phyloP scores from a whole-genome alignment of 2,888 invertebrate species.

The Clivina fossor region DNA sequence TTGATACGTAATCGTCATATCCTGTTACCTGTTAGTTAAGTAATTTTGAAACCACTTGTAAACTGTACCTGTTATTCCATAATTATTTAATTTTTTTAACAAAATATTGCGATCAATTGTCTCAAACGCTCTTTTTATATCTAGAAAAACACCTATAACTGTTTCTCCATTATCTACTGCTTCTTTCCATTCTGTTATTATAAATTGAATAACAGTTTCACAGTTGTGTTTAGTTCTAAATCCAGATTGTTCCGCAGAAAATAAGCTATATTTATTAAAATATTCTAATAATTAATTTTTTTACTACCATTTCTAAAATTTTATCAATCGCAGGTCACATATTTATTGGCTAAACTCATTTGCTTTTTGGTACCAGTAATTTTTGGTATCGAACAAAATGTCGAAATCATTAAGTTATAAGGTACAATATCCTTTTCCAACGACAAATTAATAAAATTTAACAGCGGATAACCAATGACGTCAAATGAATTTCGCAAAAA shows the following conservation, averaged over 20 bases:
- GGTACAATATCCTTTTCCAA: background rate
- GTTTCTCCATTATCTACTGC: conserved; percentile 21
- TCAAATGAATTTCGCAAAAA: background rate
- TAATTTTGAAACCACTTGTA: conserved; percentile 27
- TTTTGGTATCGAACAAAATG: background rate
- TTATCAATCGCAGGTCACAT: conserved; percentile 32
- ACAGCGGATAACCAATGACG: background rate
- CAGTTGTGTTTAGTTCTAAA: conserved; percentile 35
- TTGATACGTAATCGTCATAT: background rate
- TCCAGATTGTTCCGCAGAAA: conserved; percentile 33
- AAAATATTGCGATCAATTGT: conserved; percentile 28
- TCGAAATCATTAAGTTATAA: background rate
- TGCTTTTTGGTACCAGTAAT: background rate
- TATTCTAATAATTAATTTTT: conserved; percentile 18
- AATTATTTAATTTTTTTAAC: conserved; percentile 18
- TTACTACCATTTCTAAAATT: conserved; percentile 29
- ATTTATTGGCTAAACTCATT: conserved; percentile 34
- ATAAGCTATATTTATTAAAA: conserved; percentile 29
- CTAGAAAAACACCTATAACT: conserved; percentile 34
- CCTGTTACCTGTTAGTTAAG: conserved; percentile 2
- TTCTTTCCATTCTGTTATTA: conserved; percentile 30
- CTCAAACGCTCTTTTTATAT: conserved; percentile 36
- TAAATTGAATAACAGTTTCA: conserved; percentile 31
- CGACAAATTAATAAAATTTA: conserved; percentile 1
- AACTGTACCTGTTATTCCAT: conserved; percentile 12